phyloP scores from a whole-genome alignment of 2,888 invertebrate species.

The Eucera pruinosa region DNA sequence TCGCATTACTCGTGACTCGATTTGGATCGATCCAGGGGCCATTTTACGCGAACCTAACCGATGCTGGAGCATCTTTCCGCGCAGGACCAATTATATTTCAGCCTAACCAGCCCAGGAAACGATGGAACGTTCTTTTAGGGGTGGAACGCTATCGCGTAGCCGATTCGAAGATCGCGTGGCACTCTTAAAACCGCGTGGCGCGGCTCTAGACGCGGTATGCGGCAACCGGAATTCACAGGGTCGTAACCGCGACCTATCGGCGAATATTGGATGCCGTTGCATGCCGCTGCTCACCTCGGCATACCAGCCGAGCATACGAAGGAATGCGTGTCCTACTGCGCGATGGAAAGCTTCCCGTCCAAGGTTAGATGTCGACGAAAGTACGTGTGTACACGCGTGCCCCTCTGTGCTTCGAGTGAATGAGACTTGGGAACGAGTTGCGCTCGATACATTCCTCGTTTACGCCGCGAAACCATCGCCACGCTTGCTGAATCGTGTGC shows the following conservation, averaged over 20 bases:
- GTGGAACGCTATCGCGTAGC: slow-evolving; percentile 39
- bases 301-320: slow-evolving; percentile 79
- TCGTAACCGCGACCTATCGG: slow-evolving; percentile 81
- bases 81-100: no score
- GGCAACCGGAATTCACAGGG: slow-evolving; percentile 79
- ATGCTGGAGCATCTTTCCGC: slow-evolving; percentile 24
- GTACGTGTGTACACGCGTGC: slow-evolving; percentile 45
- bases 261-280: slow-evolving; percentile 82
- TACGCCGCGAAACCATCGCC: slow-evolving; percentile 31
- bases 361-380: slow-evolving; percentile 74
- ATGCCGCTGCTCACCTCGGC: slow-evolving; percentile 82
- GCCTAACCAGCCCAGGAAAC: no score
- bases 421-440: slow-evolving; percentile 59
- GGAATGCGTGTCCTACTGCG: slow-evolving; percentile 81
- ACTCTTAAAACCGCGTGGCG: slow-evolving; percentile 66
- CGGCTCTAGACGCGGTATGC: slow-evolving; percentile 67
- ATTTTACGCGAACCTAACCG: no score
- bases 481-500: neutral
- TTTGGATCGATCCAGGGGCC: no score
- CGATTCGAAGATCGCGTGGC: slow-evolving; percentile 56
- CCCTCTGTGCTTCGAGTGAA: slow-evolving; percentile 55
- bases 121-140: no score
- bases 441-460: slow-evolving; percentile 35
- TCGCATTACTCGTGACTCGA: neutral
- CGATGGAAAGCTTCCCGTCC: slow-evolving; percentile 74